Conservation (phyloP, 2,113 vertebrate species). For the Fulica atra region DNA sequence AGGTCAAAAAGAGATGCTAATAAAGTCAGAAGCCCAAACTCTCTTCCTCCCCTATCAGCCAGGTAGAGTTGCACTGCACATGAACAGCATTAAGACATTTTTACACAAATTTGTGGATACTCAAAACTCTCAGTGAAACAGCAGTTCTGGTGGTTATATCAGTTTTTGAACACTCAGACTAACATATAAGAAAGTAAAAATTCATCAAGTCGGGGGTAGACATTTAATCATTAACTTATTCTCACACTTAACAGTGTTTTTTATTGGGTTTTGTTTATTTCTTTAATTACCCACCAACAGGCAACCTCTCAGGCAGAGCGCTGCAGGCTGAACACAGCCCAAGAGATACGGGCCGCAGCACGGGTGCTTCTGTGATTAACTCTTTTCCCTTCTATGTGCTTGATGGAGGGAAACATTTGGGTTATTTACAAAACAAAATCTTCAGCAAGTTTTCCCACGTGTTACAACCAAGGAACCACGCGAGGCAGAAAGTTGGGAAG, state of each 20-base stretch:
- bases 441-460: background rate
- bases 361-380: background rate
- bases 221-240: background rate
- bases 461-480: background rate
- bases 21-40: background rate
- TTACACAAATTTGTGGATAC: background rate
- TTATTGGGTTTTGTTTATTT: background rate
- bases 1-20: background rate
- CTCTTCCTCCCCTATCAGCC: background rate
- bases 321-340: background rate
- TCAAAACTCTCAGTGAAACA: background rate
- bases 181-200: background rate
- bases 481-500: background rate
- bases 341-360: accelerated
- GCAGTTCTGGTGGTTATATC: background rate
- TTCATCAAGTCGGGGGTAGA: background rate
- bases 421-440: background rate
- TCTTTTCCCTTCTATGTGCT: background rate
- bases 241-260: background rate
- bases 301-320: background rate
- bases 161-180: background rate
- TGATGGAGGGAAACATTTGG: background rate
- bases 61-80: background rate
- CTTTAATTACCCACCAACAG: background rate
- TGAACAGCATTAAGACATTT: background rate